Evolutionary conservation across 2,797 vertebrate species (phyloP).

Genomic region (Uromys caudimaculatus): DNA sequence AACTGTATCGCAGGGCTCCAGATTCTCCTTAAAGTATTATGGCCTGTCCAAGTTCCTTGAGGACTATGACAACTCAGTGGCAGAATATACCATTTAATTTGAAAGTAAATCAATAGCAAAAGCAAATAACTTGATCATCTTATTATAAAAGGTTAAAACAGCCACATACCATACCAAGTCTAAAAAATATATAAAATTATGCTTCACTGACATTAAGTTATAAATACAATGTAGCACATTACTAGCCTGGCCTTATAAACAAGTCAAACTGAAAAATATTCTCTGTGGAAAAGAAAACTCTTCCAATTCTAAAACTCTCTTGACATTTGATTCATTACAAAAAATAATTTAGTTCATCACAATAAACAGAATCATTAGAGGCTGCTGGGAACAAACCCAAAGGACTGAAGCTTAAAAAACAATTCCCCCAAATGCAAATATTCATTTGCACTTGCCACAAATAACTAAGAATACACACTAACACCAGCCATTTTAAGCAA

Average conservation of each 20-base stretch:
- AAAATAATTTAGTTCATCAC: constrained; percentile 22
- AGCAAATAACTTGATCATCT: constrained; percentile 70
- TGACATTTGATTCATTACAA: constrained; percentile 57
- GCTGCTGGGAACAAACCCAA: constrained; percentile 51
- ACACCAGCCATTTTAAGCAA: constrained; percentile 33
- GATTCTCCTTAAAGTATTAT: constrained; percentile 54
- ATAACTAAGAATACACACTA: constrained; percentile 53
- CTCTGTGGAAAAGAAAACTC: constrained; percentile 59
- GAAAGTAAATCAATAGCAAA: constrained; percentile 75
- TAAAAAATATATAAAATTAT: constrained; percentile 66
- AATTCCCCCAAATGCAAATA: constrained; percentile 35
- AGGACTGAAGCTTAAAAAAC: constrained; percentile 57
- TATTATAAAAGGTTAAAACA: constrained; percentile 74
- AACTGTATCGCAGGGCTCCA: constrained; percentile 43
- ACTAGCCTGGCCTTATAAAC: constrained; percentile 48
- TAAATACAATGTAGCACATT: constrained; percentile 61
- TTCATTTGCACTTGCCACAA: not conserved
- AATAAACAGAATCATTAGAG: constrained; percentile 76
- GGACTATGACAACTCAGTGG: constrained; percentile 54
- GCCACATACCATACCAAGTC: constrained; percentile 66
- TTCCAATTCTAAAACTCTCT: constrained; percentile 74
- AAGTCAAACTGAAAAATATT: constrained; percentile 54
- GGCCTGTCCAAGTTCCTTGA: constrained; percentile 23
- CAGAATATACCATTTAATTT: constrained; percentile 66
- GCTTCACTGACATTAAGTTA: constrained; percentile 67